Conservation (phyloP, 2,888 invertebrate species). For the Stenichneumon culpator region DNA sequence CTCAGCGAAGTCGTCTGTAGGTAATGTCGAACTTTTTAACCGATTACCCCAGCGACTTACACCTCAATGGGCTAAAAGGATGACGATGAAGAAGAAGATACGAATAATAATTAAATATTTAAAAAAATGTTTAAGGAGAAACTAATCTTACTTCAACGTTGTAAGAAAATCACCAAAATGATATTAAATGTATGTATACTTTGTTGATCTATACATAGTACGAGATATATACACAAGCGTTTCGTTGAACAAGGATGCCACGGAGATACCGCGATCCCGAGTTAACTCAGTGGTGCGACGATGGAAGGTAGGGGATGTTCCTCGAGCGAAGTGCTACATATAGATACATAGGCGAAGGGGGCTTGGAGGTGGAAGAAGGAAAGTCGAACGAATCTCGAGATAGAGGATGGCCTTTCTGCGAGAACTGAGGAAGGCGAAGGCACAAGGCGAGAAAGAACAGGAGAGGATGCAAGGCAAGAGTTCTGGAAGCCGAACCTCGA, state of each 20-base stretch:
- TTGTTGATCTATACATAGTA: neutral
- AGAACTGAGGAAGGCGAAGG: neutral
- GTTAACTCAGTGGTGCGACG: slow-evolving; percentile 33
- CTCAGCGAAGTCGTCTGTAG: no score
- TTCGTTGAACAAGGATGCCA: slow-evolving; percentile 13
- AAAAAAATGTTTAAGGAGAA: neutral
- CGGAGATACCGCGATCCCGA: slow-evolving; percentile 12
- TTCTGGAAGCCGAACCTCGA: slow-evolving; percentile 32
- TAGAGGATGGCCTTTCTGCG: slow-evolving; percentile 28
- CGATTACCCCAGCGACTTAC: no score
- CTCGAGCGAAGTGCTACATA: neutral
- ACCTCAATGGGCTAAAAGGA: neutral
- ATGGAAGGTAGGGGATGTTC: slow-evolving; percentile 29
- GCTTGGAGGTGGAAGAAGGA: slow-evolving; percentile 13
- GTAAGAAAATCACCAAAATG: neutral
- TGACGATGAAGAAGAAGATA: neutral
- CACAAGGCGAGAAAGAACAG: slow-evolving; percentile 9
- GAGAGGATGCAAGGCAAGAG: slow-evolving; percentile 35
- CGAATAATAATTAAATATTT: no score
- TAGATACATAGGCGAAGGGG: neutral
- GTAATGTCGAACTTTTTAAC: no score
- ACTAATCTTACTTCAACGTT: neutral
- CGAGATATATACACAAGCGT: slow-evolving; percentile 4
- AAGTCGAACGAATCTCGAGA: slow-evolving; percentile 30
- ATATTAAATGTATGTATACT: neutral